Evolutionary conservation across 2,113 vertebrate species (phyloP), one percentile per base, ranked within the genome.

Genomic region (Hippocampus guttulatus): DNA sequence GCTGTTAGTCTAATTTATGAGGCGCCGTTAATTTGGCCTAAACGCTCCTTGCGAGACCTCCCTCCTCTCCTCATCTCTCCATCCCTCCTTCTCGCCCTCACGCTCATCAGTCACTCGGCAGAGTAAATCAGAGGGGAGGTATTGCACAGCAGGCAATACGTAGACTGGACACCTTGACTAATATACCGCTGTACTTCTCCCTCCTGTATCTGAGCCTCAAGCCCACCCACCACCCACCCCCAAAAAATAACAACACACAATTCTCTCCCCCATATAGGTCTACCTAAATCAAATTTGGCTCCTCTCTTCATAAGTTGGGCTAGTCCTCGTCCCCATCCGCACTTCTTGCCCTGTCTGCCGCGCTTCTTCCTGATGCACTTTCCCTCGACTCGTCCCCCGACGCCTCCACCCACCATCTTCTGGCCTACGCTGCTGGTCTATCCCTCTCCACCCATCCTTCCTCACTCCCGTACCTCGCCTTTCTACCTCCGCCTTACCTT

Each of bases 111-210:
- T 90, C 90, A 89, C 85, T 83, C 83, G 64, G 81, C 83, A 81
- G 86, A 90, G 88, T 91, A 91, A 90, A 91, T 91, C 87, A 91
- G 87, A 84, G 82, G 81, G 84, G 85, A 87, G 87, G 88, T 90
- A 90, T 88, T 90, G 88, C 90, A 89, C 88, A 90, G 90, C 88
- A 91, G 83, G 88, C 86, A 86, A 90, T 91, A 90, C 87, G 85
- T 68, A 80, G 88, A 90, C 86, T 83, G 85, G 87, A 91, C 88
- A 90, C 84, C 85, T 90, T 90, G 85, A 90, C 87, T 85, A 90
- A 90, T 91, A 89, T 85, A 78, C 82, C 70, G 66, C 85, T 86
- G 87, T 88, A 85, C 84, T 88, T 64, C 71, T 87, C 64, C 69
- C 75, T 81, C 82, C 66, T 40, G 16, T 20, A 20, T 61, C 27